Percentiles rank a stretch among this genome's conserved stretches.
These are phyloP conservation scores for Peromyscus polionotus DNA, from an alignment of 2,113 vertebrate species.

Conservation along the genomic window DNA sequence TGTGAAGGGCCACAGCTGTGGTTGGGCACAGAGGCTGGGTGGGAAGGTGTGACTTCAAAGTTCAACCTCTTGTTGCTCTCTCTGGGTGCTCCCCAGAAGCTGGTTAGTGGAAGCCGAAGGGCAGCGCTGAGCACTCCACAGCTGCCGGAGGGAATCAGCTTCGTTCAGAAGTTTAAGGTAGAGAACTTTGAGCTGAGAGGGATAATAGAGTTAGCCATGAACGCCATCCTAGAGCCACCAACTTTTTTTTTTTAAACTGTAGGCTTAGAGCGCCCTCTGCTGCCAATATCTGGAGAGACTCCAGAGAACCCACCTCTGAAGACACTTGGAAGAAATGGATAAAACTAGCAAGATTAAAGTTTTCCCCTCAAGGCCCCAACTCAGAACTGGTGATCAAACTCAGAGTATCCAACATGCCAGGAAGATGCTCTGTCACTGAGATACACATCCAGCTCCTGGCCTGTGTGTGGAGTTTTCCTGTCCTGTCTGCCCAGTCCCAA, in stretches of 20 bases:
- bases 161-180: conserved; percentile 88
- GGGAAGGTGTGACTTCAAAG: not conserved
- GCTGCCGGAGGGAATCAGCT: conserved; percentile 83
- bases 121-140: conserved; percentile 79
- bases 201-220: not conserved
- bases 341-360: not conserved
- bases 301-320: not conserved
- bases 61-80: conserved; percentile 80
- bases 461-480: too few species aligned
- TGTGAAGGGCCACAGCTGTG: not conserved
- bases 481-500: too few species aligned
- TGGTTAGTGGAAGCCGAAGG: conserved; percentile 11
- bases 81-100: conserved; percentile 3
- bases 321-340: not conserved
- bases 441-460: not conserved
- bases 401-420: not conserved
- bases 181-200: conserved; percentile 90
- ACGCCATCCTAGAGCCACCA: too few species aligned
- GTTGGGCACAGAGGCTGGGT: not conserved
- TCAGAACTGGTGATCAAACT: not conserved
- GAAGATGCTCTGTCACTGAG: not conserved
- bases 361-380: not conserved
- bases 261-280: conserved; percentile 74
- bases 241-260: not conserved
- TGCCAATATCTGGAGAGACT: conserved; percentile 20